phyloP scores from a whole-genome alignment of 2,888 invertebrate genomes.

The Drosophila greeni region DNA sequence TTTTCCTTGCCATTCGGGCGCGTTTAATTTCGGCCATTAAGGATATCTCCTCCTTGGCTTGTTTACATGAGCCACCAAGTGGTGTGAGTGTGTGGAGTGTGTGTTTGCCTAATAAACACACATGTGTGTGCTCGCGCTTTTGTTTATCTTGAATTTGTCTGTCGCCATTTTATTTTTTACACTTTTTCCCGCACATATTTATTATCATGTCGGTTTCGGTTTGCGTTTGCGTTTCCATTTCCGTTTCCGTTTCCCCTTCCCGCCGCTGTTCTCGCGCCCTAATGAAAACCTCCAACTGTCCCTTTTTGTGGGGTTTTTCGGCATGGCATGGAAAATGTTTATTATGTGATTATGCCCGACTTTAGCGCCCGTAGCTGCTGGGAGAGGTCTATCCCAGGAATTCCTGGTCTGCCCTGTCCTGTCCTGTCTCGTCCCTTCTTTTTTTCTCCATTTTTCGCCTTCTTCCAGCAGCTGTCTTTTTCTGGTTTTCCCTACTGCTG shows the following conservation, averaged over 20 bases:
- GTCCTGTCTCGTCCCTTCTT: conserved; percentile 13
- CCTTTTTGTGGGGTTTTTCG: conserved; percentile 22
- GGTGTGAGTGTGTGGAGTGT: conserved; percentile 10
- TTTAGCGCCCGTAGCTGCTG: conserved; percentile 50
- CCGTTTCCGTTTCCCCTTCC: background rate
- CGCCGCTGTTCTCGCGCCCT: conserved; percentile 43
- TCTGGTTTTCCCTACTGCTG: conserved; percentile 10
- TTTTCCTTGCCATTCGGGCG: conserved; percentile 21
- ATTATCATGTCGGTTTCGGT: conserved; percentile 63
- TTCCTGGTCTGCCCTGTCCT: conserved; percentile 18
- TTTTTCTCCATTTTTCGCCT: conserved; percentile 12
- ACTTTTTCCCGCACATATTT: conserved; percentile 64
- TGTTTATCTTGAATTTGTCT: conserved; percentile 65
- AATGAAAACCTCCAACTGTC: conserved; percentile 57
- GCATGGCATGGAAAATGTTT: conserved; percentile 55
- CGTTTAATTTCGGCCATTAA: conserved; percentile 61
- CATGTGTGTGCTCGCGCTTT: conserved; percentile 13
- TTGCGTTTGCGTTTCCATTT: conserved; percentile 37
- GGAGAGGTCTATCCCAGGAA: conserved; percentile 27
- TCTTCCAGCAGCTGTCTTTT: conserved; percentile 7
- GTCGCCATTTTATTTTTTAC: conserved; percentile 53
- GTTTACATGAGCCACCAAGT: conserved; percentile 13
- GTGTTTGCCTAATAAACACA: conserved; percentile 21
- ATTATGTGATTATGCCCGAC: conserved; percentile 72
- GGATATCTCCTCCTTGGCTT: conserved; percentile 25